Evolutionary conservation across 2,797 vertebrate genomes (phyloP).

Genomic region (Rhadinocentrus ornatus): DNA sequence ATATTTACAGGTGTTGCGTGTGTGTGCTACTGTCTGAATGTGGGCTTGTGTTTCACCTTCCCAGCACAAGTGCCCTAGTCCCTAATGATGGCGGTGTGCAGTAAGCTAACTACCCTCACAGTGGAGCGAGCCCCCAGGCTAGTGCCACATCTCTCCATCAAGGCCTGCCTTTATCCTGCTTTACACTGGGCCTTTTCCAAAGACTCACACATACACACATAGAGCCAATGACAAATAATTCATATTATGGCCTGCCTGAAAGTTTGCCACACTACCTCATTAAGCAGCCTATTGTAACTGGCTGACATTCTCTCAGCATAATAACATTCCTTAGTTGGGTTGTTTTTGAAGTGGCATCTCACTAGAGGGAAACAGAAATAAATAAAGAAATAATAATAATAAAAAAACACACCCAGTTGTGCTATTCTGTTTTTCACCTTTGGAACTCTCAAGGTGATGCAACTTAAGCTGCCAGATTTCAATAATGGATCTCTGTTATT

Average conservation of each 20-base stretch:
- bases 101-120: conserved; percentile 85
- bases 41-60: conserved; percentile 77
- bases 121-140: conserved; percentile 86
- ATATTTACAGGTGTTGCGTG: conserved; percentile 71
- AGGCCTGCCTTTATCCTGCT: conserved; percentile 86
- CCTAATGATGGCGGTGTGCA: conserved; percentile 87
- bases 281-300: conserved; percentile 80
- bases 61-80: conserved; percentile 76
- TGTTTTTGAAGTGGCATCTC: conserved; percentile 80
- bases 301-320: conserved; percentile 80
- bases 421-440: conserved; percentile 79
- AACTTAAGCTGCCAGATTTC: conserved; percentile 76
- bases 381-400: conserved; percentile 59
- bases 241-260: conserved; percentile 83
- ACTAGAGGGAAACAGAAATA: conserved; percentile 77
- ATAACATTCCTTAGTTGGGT: conserved; percentile 74
- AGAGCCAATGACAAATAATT: conserved; percentile 85
- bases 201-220: conserved; percentile 73
- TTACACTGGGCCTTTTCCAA: conserved; percentile 82
- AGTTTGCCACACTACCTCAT: conserved; percentile 83
- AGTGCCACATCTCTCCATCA: conserved; percentile 87
- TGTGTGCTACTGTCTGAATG: conserved; percentile 64
- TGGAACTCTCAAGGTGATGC: conserved; percentile 80
- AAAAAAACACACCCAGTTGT: conserved; percentile 62
- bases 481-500: conserved; percentile 72